Evolutionary conservation across 2,888 invertebrate species (phyloP).

Genomic region (Spisula subtruncata): DNA sequence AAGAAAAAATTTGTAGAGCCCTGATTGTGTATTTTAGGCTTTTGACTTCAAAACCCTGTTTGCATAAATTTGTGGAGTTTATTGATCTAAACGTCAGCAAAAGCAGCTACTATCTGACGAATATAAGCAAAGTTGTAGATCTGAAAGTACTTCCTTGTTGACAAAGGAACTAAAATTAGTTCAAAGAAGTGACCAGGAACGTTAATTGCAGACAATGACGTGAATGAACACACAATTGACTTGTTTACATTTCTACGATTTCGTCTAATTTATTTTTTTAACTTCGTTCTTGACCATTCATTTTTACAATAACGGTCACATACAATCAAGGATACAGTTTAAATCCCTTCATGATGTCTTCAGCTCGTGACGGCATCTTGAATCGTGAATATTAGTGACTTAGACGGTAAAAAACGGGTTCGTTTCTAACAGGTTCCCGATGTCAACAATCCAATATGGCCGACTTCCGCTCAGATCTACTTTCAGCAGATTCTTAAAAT

Average conservation of each 20-base stretch:
- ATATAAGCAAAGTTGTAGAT: too few relatives aligned
- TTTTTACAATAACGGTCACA: neutral
- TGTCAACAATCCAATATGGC: slow-evolving; percentile 84
- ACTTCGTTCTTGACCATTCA: neutral
- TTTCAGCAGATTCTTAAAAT: neutral
- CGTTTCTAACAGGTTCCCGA: slow-evolving; percentile 73
- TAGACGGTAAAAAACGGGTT: neutral
- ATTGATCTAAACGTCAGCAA: too few relatives aligned
- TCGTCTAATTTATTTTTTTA: neutral
- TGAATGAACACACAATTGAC: neutral
- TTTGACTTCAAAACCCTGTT: too few relatives aligned
- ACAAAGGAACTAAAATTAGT: neutral
- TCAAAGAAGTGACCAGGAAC: slow-evolving; percentile 3
- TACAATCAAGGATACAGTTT: slow-evolving; percentile 91
- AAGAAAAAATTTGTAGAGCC: too few relatives aligned
- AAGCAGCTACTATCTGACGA: too few relatives aligned
- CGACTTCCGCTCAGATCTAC: slow-evolving; percentile 72
- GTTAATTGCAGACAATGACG: neutral
- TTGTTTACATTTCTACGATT: neutral
- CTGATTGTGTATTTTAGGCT: too few relatives aligned
- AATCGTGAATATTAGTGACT: neutral
- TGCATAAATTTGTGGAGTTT: too few relatives aligned
- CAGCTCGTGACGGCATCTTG: slow-evolving; percentile 89
- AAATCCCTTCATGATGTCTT: slow-evolving; percentile 95
- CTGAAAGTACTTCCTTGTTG: neutral